phyloP scores from a whole-genome alignment of 2,888 invertebrate genomes.

The Torymus aiolomorphi region DNA sequence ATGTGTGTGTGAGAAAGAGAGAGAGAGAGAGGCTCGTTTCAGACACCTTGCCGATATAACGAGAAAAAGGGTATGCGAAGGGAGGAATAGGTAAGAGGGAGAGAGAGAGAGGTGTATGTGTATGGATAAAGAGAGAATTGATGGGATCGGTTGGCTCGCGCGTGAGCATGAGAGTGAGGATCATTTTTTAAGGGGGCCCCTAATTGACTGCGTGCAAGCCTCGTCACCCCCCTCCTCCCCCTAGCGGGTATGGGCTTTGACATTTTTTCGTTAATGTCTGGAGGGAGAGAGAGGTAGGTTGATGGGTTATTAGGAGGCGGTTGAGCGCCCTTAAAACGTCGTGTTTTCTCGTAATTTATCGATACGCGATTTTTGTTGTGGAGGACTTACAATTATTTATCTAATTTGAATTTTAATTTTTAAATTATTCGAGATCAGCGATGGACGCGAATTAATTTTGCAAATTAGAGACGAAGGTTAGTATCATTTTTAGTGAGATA shows the following conservation, averaged over 20 bases:
- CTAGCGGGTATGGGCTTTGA: no score
- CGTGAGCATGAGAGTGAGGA: neutral
- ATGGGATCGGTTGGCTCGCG: constrained; percentile 37
- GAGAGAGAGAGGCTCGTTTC: constrained; percentile 49
- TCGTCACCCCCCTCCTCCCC: constrained; percentile 1
- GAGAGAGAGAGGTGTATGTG: constrained; percentile 6
- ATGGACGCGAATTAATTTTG: no score
- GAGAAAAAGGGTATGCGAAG: constrained; percentile 43
- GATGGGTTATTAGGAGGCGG: neutral
- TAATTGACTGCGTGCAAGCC: constrained; percentile 11
- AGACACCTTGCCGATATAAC: constrained; percentile 56
- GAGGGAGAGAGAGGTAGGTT: neutral
- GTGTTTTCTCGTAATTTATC: no score
- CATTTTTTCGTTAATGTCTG: no score
- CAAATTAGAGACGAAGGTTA: no score
- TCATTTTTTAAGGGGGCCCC: neutral
- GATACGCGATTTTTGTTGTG: no score
- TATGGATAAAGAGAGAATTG: constrained; percentile 47
- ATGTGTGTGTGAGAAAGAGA: constrained; percentile 29
- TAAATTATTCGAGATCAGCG: no score
- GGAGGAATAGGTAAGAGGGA: neutral
- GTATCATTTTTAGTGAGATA: no score
- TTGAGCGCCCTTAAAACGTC: neutral
- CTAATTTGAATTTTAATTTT: no score
- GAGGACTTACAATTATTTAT: no score